Evolutionary conservation across 1,140 invertebrate genomes (phyloP), one percentile per base, ranked within the genome.

Genomic region (Pogonus chalceus): DNA sequence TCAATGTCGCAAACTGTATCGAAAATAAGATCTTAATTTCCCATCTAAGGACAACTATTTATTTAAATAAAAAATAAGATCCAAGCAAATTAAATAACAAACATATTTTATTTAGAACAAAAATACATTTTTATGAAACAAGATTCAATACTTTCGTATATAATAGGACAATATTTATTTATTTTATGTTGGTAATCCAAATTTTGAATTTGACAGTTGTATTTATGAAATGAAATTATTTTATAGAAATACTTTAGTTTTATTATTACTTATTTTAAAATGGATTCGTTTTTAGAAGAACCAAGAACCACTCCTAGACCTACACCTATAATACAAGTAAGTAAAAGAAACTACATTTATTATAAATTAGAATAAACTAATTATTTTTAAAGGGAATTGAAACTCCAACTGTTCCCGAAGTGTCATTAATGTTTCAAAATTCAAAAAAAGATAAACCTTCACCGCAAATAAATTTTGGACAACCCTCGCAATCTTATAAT

Each of bases 241-340:
- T 31, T 31, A 31, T 14, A 7, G 26, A 31, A 31, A 31, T 31
- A 31, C 7, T n/a, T 31, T 31, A 14, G 14, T 14, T 31, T 4
- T 31, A 14, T 14, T 31, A 31, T 31, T 31, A 31, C 4, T 31
- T 31, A 7, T 7, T 31, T 31, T 14, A 54, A 47, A 55, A 67
- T 67, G 65, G 64, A 67, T 62, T 68, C 63, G 0, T 69, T 67
- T 63, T 67, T 63, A 56, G 65, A 66, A 39, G 53, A 52, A 46
- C 66, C 66, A 1, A 56, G 66, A 51, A 56, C 39, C 20, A 57
- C 62, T 35, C 66, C 65, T 18, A 53, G 24, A 23, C 60, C 55
- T n/a, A 49, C 61, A 35, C 20, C 51, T n/a, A 49, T 53, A 18
- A 58, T 62, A 54, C 56, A 51, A 52, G 66, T 67, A 62, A 60